Percentiles rank a stretch among this genome's conserved stretches.
phyloP scores from a whole-genome alignment of 2,113 vertebrate species.

The Sander lucioperca region DNA sequence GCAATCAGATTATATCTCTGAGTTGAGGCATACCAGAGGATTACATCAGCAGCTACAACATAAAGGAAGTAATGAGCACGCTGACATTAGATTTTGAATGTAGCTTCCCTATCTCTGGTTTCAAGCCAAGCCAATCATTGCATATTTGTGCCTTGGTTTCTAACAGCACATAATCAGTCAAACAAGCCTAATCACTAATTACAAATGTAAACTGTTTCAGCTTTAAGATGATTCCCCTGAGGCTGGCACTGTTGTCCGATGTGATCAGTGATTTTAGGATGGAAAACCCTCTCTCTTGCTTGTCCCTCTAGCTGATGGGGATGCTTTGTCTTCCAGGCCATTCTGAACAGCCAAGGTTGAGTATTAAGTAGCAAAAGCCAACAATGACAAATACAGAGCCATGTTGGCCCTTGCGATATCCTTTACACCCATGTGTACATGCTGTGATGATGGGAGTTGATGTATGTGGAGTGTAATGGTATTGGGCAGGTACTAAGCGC shows the following conservation, averaged over 20 bases:
- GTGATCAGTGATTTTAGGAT: conserved; percentile 11
- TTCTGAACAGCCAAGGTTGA: not conserved
- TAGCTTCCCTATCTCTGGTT: not conserved
- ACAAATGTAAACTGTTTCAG: not conserved
- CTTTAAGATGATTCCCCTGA: not conserved
- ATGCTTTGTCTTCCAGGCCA: conserved; percentile 1
- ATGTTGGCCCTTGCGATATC: not conserved
- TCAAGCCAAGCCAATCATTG: not conserved
- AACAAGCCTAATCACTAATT: conserved; percentile 1
- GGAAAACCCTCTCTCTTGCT: conserved; percentile 10
- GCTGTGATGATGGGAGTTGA: not conserved
- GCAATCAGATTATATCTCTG: conserved; percentile 36
- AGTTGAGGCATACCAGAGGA: conserved; percentile 31
- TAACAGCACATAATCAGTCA: not conserved
- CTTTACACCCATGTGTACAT: not conserved
- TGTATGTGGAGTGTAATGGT: not conserved
- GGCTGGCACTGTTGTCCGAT: conserved; percentile 28
- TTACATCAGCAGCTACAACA: conserved; percentile 20
- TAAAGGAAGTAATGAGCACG: conserved; percentile 26
- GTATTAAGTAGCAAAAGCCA: not conserved
- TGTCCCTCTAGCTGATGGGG: not conserved
- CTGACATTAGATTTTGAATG: conserved; percentile 42
- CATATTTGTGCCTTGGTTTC: not conserved
- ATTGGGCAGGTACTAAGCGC: not conserved
- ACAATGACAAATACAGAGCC: conserved; percentile 15